Evolutionary conservation across 2,797 vertebrate genomes (phyloP).

Genomic region (Luscinia megarhynchos): DNA sequence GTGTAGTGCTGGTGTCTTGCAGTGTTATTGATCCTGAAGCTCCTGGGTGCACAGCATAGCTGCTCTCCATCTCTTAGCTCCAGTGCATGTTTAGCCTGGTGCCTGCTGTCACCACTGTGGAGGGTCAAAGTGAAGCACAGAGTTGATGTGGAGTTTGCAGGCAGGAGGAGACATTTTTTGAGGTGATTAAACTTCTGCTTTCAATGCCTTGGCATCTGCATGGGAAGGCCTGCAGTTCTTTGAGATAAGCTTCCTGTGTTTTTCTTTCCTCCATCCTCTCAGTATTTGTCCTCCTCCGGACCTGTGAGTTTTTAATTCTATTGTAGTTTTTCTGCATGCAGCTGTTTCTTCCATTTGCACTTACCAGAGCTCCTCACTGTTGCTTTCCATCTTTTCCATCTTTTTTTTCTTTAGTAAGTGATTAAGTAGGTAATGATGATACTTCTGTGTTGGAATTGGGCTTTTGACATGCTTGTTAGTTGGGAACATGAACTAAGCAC

Average conservation of each 20-base stretch:
- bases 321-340: neutral
- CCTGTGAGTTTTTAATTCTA: neutral
- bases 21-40: neutral
- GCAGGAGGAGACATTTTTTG: neutral
- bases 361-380: neutral
- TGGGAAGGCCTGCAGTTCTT: neutral
- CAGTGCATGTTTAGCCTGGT: fast-evolving
- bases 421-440: neutral
- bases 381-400: neutral
- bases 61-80: neutral
- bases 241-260: neutral
- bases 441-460: neutral
- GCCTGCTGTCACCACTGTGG: neutral
- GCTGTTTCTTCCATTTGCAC: neutral
- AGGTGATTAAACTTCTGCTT: neutral
- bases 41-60: neutral
- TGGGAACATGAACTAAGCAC: neutral
- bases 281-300: neutral
- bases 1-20: neutral
- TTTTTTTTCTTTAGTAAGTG: neutral
- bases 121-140: neutral
- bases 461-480: neutral
- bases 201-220: neutral
- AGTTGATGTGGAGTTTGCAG: neutral
- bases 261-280: neutral